Conservation (phyloP, 2,113 vertebrate genomes). For the Mobula hypostoma region DNA sequence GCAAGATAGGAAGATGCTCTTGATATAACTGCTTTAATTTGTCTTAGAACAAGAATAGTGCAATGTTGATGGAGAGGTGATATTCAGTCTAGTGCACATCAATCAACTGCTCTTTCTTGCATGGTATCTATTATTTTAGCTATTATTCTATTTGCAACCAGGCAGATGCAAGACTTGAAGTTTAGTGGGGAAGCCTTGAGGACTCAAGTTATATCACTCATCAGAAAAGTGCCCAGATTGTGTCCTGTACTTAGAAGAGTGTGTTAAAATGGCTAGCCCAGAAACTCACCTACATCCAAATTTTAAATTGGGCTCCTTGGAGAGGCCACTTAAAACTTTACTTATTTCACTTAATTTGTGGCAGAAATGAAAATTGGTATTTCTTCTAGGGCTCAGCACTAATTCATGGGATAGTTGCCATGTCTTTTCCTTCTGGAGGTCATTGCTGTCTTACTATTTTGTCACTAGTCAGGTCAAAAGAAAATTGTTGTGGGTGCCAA, state of each 20-base stretch:
- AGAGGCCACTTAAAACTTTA: not conserved
- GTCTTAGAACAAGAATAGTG: no score
- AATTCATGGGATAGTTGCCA: not conserved
- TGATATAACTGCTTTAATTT: not conserved
- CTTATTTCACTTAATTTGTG: not conserved
- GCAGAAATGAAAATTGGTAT: not conserved
- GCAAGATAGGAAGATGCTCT: not conserved
- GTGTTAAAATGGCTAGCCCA: not conserved
- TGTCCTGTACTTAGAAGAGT: not conserved
- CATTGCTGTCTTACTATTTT: not conserved
- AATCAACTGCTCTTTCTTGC: not conserved
- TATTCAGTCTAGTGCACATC: not conserved
- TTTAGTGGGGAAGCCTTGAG: not conserved
- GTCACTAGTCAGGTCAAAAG: not conserved
- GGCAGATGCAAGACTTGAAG: not conserved
- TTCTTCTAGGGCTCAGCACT: not conserved
- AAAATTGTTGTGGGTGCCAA: no score
- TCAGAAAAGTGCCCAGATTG: not conserved
- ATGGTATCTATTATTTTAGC: not conserved
- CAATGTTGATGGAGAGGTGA: not conserved
- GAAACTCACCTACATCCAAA: not conserved
- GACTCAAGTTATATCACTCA: not conserved
- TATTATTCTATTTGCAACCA: not conserved
- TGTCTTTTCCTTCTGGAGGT: not conserved
- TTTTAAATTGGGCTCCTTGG: not conserved